Conservation (phyloP, 2,113 vertebrate species). For the Polyodon spathula region DNA sequence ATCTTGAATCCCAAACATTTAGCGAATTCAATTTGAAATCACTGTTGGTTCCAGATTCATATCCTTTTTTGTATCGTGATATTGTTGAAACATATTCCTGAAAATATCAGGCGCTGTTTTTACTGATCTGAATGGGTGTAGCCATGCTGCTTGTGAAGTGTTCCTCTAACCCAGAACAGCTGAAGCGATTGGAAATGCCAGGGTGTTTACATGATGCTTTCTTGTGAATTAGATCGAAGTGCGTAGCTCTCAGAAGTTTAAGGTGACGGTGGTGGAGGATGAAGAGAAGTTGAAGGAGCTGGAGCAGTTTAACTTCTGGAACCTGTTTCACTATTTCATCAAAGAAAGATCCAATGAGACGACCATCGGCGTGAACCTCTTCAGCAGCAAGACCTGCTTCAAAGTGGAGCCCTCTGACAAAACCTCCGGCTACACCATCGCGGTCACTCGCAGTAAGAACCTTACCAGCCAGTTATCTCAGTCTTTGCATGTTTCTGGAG, state of each 20-base stretch:
- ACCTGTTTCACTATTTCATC: slow-evolving; percentile 60
- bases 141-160: too few species aligned
- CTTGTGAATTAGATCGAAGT: slow-evolving; percentile 62
- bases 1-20: too few species aligned
- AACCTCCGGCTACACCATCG: slow-evolving; percentile 48
- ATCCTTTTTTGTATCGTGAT: neutral
- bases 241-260: slow-evolving; percentile 68
- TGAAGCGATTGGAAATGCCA: too few species aligned
- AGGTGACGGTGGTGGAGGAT: slow-evolving; percentile 68
- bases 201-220: neutral
- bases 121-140: too few species aligned
- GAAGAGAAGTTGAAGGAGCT: slow-evolving; percentile 77
- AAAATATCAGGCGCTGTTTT: too few species aligned
- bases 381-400: slow-evolving; percentile 79
- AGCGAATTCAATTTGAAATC: too few species aligned
- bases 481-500: too few species aligned
- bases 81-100: neutral
- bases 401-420: slow-evolving; percentile 62
- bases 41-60: neutral
- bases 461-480: neutral
- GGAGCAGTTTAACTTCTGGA: slow-evolving; percentile 68
- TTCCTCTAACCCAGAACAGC: too few species aligned
- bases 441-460: slow-evolving; percentile 62
- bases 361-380: slow-evolving; percentile 67
- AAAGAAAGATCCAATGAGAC: slow-evolving; percentile 79